Percentiles rank a stretch among this genome's conserved stretches.
These are phyloP conservation scores for Opisthograptis luteolata DNA, from an alignment of 2,888 invertebrate species.

Conservation along the genomic window DNA sequence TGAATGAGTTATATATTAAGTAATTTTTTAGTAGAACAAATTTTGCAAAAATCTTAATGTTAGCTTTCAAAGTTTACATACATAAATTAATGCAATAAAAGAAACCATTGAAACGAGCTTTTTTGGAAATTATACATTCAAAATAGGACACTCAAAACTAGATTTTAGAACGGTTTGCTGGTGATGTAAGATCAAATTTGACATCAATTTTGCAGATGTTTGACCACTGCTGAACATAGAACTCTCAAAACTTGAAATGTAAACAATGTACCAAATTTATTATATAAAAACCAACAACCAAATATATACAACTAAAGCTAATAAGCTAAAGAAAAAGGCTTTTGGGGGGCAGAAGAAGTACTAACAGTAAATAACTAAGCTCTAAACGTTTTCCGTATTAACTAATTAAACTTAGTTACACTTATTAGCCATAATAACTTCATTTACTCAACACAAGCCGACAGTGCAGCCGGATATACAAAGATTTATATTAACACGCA, in stretches of 20 bases:
- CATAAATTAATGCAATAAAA: slow-evolving; percentile 10
- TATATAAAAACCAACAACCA: no score
- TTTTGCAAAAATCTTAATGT: slow-evolving; percentile 3
- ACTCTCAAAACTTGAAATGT: no score
- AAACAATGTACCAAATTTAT: no score
- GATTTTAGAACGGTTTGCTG: no score
- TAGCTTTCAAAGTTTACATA: not conserved
- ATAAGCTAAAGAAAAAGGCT: no score
- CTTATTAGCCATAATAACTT: slow-evolving; percentile 4
- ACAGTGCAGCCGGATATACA: slow-evolving; percentile 17
- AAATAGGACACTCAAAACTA: not conserved
- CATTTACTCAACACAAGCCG: slow-evolving; percentile 1
- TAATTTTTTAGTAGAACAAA: slow-evolving; percentile 14
- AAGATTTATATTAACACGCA: slow-evolving; percentile 22
- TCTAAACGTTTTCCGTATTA: not conserved
- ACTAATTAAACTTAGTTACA: not conserved
- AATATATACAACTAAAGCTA: no score
- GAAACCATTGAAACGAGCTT: no score
- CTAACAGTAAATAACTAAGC: no score
- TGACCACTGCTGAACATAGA: no score
- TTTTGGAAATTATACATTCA: not conserved
- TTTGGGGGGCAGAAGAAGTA: no score
- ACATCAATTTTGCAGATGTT: no score
- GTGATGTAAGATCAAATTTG: no score
- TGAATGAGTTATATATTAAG: slow-evolving; percentile 29